Evolutionary conservation across 37 sponge, comb jelly and placozoan species (phyloP).

Genomic region (Axinella damicornis): DNA sequence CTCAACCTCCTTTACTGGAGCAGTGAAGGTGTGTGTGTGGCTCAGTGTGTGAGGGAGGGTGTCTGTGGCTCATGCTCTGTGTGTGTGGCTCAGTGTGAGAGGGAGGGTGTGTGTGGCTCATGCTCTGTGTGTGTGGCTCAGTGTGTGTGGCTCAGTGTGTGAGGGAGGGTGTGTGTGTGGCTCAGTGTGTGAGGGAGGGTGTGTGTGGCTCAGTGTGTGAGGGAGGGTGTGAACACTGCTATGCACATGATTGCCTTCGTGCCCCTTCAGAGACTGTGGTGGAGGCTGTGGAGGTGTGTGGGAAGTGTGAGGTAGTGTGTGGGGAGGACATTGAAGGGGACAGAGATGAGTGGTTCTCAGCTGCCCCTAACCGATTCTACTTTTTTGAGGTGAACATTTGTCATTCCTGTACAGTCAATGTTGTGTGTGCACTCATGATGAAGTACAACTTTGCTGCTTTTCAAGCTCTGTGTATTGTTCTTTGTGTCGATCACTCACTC

Average conservation of each 20-base stretch:
- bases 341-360: conserved; percentile 59
- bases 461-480: not conserved
- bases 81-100: too few relatives aligned
- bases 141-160: too few relatives aligned
- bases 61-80: conserved; percentile 9
- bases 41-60: conserved; percentile 6
- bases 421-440: too few relatives aligned
- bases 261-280: conserved; percentile 50
- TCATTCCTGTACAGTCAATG: not conserved
- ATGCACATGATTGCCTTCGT: too few relatives aligned
- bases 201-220: too few relatives aligned
- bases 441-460: too few relatives aligned
- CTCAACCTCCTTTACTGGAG: conserved; percentile 87
- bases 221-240: too few relatives aligned
- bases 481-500: too few relatives aligned
- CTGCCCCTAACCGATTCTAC: conserved; percentile 69
- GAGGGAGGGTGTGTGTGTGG: too few relatives aligned
- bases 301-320: conserved; percentile 75
- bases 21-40: conserved; percentile 44
- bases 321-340: conserved; percentile 62
- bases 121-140: too few relatives aligned
- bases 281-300: conserved; percentile 65
- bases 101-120: too few relatives aligned
- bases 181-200: too few relatives aligned
- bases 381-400: conserved; percentile 57